Evolutionary conservation across 2,113 vertebrate species (phyloP), one percentile per base, ranked within the genome.

Genomic region (Rhabdomys dilectus): DNA sequence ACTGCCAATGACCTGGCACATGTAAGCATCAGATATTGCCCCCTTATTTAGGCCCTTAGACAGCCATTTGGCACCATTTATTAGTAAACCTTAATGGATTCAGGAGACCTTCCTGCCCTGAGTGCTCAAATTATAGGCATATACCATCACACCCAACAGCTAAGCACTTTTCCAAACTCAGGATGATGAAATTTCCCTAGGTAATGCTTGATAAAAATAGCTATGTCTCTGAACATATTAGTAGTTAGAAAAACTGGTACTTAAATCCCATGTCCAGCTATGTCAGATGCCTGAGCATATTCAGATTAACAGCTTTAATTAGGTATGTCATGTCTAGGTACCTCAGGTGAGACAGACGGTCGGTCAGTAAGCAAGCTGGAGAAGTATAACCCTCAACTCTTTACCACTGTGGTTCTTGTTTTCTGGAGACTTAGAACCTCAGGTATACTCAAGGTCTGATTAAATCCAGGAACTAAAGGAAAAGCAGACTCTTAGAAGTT

Each of bases 151-250:
- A 88, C 48, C 16, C 66, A 66, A n/a, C 70, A 29, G 76, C 45
- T 94, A 92, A 51, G 51, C 51, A 58, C 15, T 91, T 96, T 92
- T 80, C 7, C 56, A 81, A 58, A 88, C 1, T 82, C 34, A 90
- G 10, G n/a, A 42, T 64, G 91, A 39, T 42, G 80, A 73, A 80
- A 91, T 60, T 93, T 90, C 11, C 17, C 29, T 64, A 88, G 9
- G 42, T 92, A 80, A 78, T 88, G 95, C 19, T 75, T 93, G 48
- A 90, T 92, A 75, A 78, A 84, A 90, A 17, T 88, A 48, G 22
- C 36, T 75, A 13, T 36, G 51, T 85, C 31, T 92, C 26, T 93
- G 48, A 96, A 73, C 60, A 21, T 87, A 39, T 84, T 78, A 56
- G 60, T 58, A 66, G 34, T 88, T 82, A 86, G 88, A 81, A 78